Evolutionary conservation across 2,113 vertebrate genomes (phyloP).

Genomic region (Tretioscincus oriximinensis): DNA sequence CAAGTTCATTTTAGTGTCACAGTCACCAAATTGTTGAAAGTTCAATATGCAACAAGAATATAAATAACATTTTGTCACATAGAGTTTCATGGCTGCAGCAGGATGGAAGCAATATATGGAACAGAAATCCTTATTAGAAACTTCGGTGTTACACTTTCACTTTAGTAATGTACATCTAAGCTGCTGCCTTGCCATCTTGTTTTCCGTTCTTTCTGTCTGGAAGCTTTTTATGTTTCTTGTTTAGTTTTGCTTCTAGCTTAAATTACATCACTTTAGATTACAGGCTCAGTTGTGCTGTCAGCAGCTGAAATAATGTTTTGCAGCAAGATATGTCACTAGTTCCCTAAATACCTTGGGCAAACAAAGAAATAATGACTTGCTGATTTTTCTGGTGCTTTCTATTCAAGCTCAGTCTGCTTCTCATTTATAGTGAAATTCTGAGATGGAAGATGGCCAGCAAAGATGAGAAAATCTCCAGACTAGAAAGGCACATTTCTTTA

Average conservation of each 20-base stretch:
- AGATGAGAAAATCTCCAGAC: background rate
- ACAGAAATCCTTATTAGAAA: background rate
- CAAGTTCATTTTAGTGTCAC: no score
- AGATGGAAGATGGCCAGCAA: background rate
- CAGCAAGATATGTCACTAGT: constrained; percentile 27
- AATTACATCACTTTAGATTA: constrained; percentile 34
- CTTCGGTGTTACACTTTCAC: background rate
- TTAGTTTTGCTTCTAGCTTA: constrained; percentile 24
- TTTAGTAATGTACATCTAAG: background rate
- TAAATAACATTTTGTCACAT: background rate
- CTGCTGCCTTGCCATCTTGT: background rate
- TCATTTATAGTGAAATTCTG: background rate
- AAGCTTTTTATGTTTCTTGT: constrained; percentile 9
- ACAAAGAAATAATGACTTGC: constrained; percentile 28
- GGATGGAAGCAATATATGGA: background rate
- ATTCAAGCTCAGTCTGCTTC: background rate
- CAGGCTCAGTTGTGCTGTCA: constrained; percentile 26
- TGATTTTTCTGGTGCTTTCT: constrained; percentile 2
- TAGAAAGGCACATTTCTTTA: background rate
- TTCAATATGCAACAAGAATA: background rate
- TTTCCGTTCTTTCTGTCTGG: background rate
- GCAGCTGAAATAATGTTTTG: constrained; percentile 29
- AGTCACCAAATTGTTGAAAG: background rate
- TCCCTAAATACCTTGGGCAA: constrained; percentile 28
- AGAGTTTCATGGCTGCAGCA: background rate